Evolutionary conservation across 2,113 vertebrate species (phyloP).

Genomic region (Sitta europaea): DNA sequence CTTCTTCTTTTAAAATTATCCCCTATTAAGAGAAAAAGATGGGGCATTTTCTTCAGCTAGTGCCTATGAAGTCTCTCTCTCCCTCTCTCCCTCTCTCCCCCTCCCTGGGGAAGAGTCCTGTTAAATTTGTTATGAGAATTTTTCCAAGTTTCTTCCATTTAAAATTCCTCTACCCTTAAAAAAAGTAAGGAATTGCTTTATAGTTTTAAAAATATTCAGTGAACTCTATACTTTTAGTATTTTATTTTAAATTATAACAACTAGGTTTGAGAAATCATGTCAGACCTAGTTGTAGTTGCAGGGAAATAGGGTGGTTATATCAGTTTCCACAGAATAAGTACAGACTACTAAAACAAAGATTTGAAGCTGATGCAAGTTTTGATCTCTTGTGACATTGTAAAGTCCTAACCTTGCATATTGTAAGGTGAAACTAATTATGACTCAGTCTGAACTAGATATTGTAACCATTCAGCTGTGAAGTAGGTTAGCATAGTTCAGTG

Average conservation of each 20-base stretch:
- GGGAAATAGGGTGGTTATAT: neutral
- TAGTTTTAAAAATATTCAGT: neutral
- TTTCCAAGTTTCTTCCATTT: neutral
- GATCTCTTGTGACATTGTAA: neutral
- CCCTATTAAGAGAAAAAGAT: neutral
- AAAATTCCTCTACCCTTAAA: neutral
- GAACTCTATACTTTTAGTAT: neutral
- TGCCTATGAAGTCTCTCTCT: neutral
- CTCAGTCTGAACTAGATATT: neutral
- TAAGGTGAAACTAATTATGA: slow-evolving; percentile 40
- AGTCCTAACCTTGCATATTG: neutral
- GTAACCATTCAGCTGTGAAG: slow-evolving; percentile 14
- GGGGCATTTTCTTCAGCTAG: neutral
- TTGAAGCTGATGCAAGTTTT: neutral
- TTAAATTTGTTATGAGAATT: neutral
- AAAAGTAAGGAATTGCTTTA: neutral
- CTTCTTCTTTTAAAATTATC: neutral
- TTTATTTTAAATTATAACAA: neutral
- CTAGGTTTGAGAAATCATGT: neutral
- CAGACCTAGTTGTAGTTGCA: neutral
- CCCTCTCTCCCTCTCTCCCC: neutral
- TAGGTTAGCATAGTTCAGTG: slow-evolving; percentile 10
- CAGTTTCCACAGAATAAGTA: neutral
- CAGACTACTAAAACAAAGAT: neutral
- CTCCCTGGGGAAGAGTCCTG: neutral